Evolutionary conservation across 2,113 vertebrate genomes (phyloP).

Genomic region (Tiliqua scincoides): DNA sequence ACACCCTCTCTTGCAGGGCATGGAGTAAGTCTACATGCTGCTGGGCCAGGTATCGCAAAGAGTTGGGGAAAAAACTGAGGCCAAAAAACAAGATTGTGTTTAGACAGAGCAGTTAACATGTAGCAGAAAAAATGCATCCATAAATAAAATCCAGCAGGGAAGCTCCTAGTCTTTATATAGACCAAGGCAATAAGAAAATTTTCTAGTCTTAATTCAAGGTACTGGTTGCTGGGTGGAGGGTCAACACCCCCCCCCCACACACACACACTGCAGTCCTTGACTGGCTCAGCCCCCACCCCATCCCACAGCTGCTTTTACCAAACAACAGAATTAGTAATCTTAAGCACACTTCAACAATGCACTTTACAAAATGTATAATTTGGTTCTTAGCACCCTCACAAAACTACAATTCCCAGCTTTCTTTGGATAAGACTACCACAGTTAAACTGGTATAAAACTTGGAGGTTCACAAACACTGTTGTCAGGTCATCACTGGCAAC

Average conservation of each 20-base stretch:
- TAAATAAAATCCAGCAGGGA: not conserved
- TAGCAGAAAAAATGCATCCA: not conserved
- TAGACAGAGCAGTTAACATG: not conserved
- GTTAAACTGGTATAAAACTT: no score
- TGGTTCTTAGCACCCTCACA: no score
- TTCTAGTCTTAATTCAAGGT: not conserved
- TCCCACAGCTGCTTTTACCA: no score
- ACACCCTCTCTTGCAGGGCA: conserved; percentile 90
- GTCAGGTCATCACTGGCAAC: not conserved
- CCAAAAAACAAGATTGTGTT: conserved; percentile 26
- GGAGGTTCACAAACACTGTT: not conserved
- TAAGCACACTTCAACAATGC: no score
- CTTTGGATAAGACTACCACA: no score
- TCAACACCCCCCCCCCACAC: no score
- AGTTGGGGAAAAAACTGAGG: conserved; percentile 90
- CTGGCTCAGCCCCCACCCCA: no score
- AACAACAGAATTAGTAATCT: no score
- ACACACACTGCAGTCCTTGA: no score
- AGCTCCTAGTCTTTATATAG: not conserved
- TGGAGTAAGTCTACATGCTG: conserved; percentile 95
- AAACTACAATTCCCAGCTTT: no score
- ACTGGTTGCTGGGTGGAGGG: no score
- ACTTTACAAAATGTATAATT: no score
- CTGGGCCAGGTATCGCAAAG: conserved; percentile 93
- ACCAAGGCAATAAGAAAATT: not conserved